phyloP scores from a whole-genome alignment of 1,140 invertebrate genomes.

The Pseudomyrmex sp. region DNA sequence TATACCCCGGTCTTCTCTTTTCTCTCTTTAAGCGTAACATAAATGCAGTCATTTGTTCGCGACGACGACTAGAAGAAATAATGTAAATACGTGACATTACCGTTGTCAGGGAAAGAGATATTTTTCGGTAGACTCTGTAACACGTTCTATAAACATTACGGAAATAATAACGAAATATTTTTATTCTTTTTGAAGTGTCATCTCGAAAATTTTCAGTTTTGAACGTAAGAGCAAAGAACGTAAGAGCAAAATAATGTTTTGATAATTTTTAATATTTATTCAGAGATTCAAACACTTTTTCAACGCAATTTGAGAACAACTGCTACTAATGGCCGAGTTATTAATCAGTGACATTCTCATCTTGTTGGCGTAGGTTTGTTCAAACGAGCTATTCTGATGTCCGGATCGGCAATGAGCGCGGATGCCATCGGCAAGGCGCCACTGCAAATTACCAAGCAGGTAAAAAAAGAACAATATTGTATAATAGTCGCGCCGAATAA shows the following conservation, averaged over 20 bases:
- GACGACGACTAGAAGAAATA: not conserved
- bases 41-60: conserved; percentile 6
- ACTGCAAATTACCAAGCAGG: conserved; percentile 90
- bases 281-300: too few species aligned
- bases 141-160: too few species aligned
- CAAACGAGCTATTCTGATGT: conserved; percentile 96
- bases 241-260: not conserved
- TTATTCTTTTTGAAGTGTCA: too few species aligned
- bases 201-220: not conserved
- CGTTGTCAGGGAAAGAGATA: not conserved
- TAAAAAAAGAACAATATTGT: conserved; percentile 53
- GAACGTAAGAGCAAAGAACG: not conserved
- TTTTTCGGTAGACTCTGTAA: too few species aligned
- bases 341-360: conserved; percentile 56
- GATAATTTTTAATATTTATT: not conserved
- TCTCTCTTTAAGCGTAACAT: not conserved
- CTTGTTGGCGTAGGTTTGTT: conserved; percentile 89
- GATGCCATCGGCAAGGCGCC: conserved; percentile 95
- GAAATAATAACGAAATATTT: too few species aligned
- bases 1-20: not conserved
- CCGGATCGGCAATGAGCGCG: conserved; percentile 95
- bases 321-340: conserved; percentile 31
- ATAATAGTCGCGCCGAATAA: conserved; percentile 44
- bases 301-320: not conserved
- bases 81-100: not conserved